phyloP scores from a whole-genome alignment of 2,113 vertebrate species.

The Thinocorus orbignyianus region DNA sequence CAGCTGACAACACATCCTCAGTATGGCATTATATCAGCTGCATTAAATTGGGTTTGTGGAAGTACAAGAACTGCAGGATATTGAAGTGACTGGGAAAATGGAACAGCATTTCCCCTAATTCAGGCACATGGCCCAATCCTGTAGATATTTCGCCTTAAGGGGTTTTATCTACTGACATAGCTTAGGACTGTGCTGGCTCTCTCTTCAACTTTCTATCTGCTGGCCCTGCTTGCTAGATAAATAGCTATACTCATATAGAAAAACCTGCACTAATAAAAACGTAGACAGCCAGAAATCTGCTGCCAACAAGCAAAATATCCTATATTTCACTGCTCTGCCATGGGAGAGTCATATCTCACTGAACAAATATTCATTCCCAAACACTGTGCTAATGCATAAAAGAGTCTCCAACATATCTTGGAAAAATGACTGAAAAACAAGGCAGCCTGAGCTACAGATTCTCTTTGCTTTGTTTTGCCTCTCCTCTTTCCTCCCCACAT shows the following conservation, averaged over 20 bases:
- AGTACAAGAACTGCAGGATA: slow-evolving; percentile 4
- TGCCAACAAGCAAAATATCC: slow-evolving; percentile 62
- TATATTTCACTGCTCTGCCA: slow-evolving; percentile 58
- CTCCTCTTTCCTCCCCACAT: neutral
- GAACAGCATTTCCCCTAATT: slow-evolving; percentile 2
- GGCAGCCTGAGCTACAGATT: neutral
- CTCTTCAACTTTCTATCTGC: slow-evolving; percentile 48
- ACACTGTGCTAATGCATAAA: slow-evolving; percentile 20
- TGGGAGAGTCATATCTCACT: slow-evolving; percentile 46
- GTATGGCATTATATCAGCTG: neutral
- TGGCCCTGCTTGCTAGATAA: slow-evolving; percentile 52
- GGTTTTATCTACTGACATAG: slow-evolving; percentile 33
- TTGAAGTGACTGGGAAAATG: slow-evolving; percentile 22
- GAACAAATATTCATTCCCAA: slow-evolving; percentile 60
- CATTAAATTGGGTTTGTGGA: neutral
- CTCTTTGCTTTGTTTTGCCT: neutral
- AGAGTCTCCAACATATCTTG: slow-evolving; percentile 19
- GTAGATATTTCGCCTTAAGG: slow-evolving; percentile 3
- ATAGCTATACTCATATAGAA: slow-evolving; percentile 47
- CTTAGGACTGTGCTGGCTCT: slow-evolving; percentile 33
- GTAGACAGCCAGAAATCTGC: slow-evolving; percentile 60
- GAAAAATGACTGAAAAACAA: slow-evolving; percentile 7
- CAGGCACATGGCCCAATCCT: slow-evolving; percentile 29
- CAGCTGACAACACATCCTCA: neutral
- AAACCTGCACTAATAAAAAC: slow-evolving; percentile 62